Percentiles rank a stretch among this genome's conserved stretches.
phyloP scores from a whole-genome alignment of 1,140 invertebrate species.

The Dreissena polymorpha region DNA sequence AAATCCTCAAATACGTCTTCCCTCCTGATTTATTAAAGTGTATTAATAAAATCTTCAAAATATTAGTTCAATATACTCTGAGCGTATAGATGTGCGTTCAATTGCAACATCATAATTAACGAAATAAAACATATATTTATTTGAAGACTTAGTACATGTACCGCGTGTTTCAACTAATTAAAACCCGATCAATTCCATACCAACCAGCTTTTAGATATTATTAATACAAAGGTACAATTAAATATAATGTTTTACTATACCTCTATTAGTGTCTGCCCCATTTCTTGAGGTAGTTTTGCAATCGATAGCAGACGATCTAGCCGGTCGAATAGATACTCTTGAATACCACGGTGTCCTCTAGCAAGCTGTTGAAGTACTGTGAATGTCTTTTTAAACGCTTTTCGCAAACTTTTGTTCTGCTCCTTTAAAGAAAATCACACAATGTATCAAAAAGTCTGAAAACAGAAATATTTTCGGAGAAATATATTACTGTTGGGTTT shows the following conservation, averaged over 20 bases:
- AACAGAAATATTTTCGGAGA: not conserved
- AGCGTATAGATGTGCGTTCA: no score
- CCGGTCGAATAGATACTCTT: conserved; percentile 74
- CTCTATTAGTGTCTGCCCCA: conserved; percentile 74
- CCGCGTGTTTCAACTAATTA: no score
- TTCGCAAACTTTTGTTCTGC: conserved; percentile 71
- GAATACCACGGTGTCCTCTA: conserved; percentile 70
- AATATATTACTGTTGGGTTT: not conserved
- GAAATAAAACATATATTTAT: no score
- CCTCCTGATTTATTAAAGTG: no score
- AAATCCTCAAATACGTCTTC: no score
- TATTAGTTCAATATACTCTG: no score
- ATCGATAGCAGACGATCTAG: conserved; percentile 72
- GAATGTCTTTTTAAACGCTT: conserved; percentile 72
- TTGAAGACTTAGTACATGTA: no score
- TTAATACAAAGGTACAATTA: not conserved
- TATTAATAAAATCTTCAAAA: no score
- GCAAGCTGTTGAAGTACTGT: conserved; percentile 73
- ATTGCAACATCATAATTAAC: no score
- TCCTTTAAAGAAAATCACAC: conserved; percentile 62
- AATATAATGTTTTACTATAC: conserved; percentile 47
- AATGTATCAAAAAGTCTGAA: not conserved
- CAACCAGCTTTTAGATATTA: not conserved
- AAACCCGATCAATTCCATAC: no score
- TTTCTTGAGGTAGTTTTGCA: conserved; percentile 71